Percentiles rank a stretch among this genome's conserved stretches.
phyloP scores from a whole-genome alignment of 2,797 vertebrate genomes.

The Okamejei kenojei region DNA sequence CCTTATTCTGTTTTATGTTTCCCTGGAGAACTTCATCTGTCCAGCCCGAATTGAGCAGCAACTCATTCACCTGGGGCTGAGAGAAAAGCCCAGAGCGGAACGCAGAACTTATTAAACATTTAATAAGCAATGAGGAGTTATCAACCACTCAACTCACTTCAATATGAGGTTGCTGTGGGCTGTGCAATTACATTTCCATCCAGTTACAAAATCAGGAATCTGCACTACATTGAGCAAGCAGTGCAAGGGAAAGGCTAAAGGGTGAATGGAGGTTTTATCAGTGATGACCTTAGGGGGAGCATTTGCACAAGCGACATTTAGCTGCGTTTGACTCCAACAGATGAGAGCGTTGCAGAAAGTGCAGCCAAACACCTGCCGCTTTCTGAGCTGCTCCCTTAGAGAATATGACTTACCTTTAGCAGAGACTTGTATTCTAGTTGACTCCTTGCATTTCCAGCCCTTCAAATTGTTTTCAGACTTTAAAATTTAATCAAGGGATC shows the following conservation, averaged over 20 bases:
- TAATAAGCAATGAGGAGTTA: slow-evolving; percentile 54
- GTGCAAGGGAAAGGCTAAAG: slow-evolving; percentile 42
- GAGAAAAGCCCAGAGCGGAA: slow-evolving; percentile 49
- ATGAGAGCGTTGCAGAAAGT: slow-evolving; percentile 51
- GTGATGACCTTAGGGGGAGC: slow-evolving; percentile 51
- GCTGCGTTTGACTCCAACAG: slow-evolving; percentile 53
- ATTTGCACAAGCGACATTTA: slow-evolving; percentile 52
- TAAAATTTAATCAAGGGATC: slow-evolving; percentile 79
- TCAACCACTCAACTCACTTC: slow-evolving; percentile 51
- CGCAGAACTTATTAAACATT: slow-evolving; percentile 57
- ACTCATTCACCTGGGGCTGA: slow-evolving; percentile 48
- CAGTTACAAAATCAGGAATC: slow-evolving; percentile 45
- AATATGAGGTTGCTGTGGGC: slow-evolving; percentile 49
- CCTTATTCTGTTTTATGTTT: slow-evolving; percentile 38
- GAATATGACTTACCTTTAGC: slow-evolving; percentile 62
- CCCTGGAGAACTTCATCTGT: slow-evolving; percentile 45
- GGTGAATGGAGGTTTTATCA: slow-evolving; percentile 47
- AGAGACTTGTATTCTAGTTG: slow-evolving; percentile 59
- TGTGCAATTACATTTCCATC: slow-evolving; percentile 48
- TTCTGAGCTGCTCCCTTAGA: slow-evolving; percentile 62
- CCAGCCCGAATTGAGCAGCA: slow-evolving; percentile 49
- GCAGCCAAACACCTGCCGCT: slow-evolving; percentile 59
- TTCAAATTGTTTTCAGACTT: slow-evolving; percentile 71
- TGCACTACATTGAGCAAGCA: slow-evolving; percentile 42
- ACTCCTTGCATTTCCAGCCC: slow-evolving; percentile 59